These are phyloP conservation scores for Dicentrarchus labrax DNA, from an alignment of 2,113 vertebrate genomes.

Conservation along the genomic window DNA sequence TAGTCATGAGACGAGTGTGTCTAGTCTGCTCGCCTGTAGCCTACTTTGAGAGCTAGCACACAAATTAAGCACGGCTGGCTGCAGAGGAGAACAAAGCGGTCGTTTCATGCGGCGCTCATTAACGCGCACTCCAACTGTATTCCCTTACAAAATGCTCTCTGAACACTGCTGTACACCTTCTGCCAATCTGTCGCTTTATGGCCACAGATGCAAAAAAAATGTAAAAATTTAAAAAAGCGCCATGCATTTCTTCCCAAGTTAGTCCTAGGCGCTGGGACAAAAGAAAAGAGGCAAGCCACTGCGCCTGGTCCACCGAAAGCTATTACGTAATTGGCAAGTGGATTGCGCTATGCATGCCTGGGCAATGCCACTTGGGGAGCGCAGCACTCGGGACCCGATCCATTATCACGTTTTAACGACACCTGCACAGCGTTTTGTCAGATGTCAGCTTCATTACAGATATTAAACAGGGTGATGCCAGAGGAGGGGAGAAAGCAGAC, in stretches of 20 bases:
- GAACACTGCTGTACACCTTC: neutral
- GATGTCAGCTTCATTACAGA: slow-evolving; percentile 30
- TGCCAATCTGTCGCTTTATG: neutral
- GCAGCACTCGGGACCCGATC: slow-evolving; percentile 51
- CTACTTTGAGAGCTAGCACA: slow-evolving; percentile 68
- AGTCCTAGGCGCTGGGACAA: slow-evolving; percentile 68
- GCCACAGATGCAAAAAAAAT: neutral
- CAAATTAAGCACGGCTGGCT: slow-evolving; percentile 78
- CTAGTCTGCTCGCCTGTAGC: slow-evolving; percentile 63
- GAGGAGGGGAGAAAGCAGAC: neutral
- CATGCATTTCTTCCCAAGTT: slow-evolving; percentile 26
- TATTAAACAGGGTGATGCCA: neutral
- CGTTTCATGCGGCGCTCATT: slow-evolving; percentile 80
- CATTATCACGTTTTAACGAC: slow-evolving; percentile 43
- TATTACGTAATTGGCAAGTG: slow-evolving; percentile 85
- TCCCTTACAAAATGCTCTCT: neutral
- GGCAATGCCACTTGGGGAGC: slow-evolving; percentile 76
- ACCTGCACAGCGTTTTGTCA: slow-evolving; percentile 42
- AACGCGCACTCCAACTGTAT: slow-evolving; percentile 51
- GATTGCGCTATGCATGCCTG: slow-evolving; percentile 82
- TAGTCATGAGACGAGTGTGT: slow-evolving; percentile 72
- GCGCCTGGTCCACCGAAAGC: slow-evolving; percentile 75
- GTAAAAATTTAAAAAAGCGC: too few species aligned
- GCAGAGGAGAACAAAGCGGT: slow-evolving; percentile 82
- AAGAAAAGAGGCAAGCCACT: slow-evolving; percentile 72